Base-by-base conservation (phyloP, 92 coral and sea anemone genomes). In the Meandrina meandrites region DNA sequence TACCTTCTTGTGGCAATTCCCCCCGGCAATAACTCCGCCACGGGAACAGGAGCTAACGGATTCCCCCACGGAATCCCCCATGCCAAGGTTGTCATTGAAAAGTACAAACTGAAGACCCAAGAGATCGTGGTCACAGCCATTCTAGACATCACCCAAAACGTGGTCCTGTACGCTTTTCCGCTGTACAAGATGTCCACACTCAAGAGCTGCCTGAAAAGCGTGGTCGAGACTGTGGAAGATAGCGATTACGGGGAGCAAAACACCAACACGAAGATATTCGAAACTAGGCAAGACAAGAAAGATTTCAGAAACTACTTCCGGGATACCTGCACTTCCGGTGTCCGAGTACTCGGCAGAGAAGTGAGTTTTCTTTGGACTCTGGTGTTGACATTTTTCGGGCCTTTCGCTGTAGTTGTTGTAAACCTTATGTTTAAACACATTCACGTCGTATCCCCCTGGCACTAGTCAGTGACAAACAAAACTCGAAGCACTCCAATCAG, bases 341-440 rank as follows among this genome's bases (percentile, higher is more conserved):
- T 87, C 48, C 56, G 77, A 18, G 80, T 87, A 7, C 50, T 87
- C n/a, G 85, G 85, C n/a, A 57, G 27, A 31, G 80, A 77, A 56
- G 90, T 87, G 30, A 80, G 79, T 28, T 81, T 81, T 56, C 42
- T 87, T 22, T 72, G 85, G 75, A 60, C 90, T 1, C 53, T 87
- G 75, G 67, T 81, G 0, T 12, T 87, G 58, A 87, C 90, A 11
- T 69, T 81, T 19, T n/a, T 81, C 24, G 86, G 82, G 5, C 90
- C 90, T 36, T 87, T 81, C 31, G 60, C 75, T 27, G 74, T 83
- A 5, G 76, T 87, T 57, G 82, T 87, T 32, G 53, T 60, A 8
- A 87, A 87, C 37, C 30, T 87, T 4, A 87, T 87, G 90, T 87
- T 87, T 8, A 87, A 87, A 28, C 90, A 87, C 62, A 72, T 87